Base-by-base conservation (phyloP, 2,888 invertebrate species). In the Drosophila subsilvestris region DNA sequence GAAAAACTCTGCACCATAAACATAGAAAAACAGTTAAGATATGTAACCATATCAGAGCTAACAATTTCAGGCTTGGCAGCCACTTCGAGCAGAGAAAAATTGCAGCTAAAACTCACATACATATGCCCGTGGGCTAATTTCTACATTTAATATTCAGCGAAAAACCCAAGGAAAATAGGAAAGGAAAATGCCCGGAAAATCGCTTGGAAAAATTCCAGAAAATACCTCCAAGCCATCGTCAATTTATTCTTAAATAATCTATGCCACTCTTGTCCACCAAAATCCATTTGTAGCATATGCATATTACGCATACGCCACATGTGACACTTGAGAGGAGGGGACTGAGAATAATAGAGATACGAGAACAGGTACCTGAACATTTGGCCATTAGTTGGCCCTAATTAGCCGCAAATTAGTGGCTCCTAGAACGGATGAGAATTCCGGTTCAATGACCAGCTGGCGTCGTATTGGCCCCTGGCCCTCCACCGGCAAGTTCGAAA, bases 291-390 rank as follows among this genome's bases (percentile, higher is more conserved):
- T 18, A 32, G 20, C 10, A 14, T 5, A 20, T 43, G 22, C 47
- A 29, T n/a, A 61, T 75, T 71, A 66, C 67, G 59, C 47, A 82
- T 82, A 86, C 86, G 83, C 56, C 79, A 32, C 45, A 45, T 75
- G 25, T 58, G 32, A 48, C 68, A 32, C 25, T 3, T 48, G 62
- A 63, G 32, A 9, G 1, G 37, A 37, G 42, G 37, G 18, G 18
- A 12, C n/a, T n/a, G 29, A 8, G n/a, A 25, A 32, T 22, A 42
- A 12, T 6, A 32, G 49, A 17, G 17, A 37, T 42, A 48, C 25
- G 29, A 20, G 55, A 44, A 49, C 43, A 44, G 20, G 25, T 57
- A 10, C n/a, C n/a, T n/a, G 57, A 56, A 56, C 66, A 45, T 68
- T 67, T 70, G 60, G 54, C 47, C 65, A 54, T 55, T 54, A 74